Evolutionary conservation across 2,797 vertebrate genomes (phyloP).

Genomic region (Ctenosaura bakeri): DNA sequence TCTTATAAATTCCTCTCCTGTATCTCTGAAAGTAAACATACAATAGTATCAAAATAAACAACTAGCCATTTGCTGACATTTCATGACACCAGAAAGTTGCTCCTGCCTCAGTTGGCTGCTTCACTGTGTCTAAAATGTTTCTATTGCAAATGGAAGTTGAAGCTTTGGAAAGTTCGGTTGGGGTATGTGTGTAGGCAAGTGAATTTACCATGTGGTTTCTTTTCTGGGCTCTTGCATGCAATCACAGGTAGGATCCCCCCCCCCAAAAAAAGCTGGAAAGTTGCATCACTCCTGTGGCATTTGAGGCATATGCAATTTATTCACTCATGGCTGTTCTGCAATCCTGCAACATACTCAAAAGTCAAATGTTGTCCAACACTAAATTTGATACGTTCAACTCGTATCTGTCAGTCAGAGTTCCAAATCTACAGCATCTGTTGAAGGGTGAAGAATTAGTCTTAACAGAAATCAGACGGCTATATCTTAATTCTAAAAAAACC

Average conservation of each 20-base stretch:
- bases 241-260: not conserved
- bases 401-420: slow-evolving; percentile 32
- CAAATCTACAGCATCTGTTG: slow-evolving; percentile 21
- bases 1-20: not conserved
- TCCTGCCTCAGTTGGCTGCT: not conserved
- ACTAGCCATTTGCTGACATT: not conserved
- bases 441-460: slow-evolving; percentile 3
- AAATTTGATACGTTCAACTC: slow-evolving; percentile 52
- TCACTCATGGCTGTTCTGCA: slow-evolving; percentile 27
- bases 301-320: not conserved
- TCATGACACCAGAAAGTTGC: not conserved
- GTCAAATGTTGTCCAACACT: slow-evolving; percentile 26
- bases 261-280: not conserved
- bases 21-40: not conserved
- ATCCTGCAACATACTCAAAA: slow-evolving; percentile 41
- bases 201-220: not conserved
- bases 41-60: not conserved
- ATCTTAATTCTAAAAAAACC: not conserved
- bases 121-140: not conserved
- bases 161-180: not conserved
- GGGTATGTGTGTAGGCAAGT: not conserved
- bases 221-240: not conserved
- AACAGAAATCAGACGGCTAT: slow-evolving; percentile 1
- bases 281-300: not conserved
- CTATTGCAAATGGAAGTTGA: not conserved